Base-by-base conservation (phyloP, 2,888 invertebrate species). In the Erebia aethiops region DNA sequence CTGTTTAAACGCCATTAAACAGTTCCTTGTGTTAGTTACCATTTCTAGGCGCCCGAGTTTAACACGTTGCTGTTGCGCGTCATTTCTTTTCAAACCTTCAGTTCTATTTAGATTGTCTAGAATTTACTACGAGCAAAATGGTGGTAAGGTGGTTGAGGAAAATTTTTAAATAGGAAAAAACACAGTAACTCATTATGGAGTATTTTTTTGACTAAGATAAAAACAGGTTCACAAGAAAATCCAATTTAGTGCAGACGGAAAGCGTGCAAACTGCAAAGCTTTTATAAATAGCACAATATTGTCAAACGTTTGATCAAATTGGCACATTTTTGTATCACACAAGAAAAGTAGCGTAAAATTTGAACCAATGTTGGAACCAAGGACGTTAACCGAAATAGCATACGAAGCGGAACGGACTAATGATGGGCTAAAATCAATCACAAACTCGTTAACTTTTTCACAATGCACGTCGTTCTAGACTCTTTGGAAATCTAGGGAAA, bases 361-460 rank as follows among this genome's bases (percentile, higher is more conserved):
- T 41, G 54, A 41, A 18, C 68, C 61, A 69, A 63, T 43, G 46
- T 56, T 68, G 21, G 35, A 56, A 35, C 67, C 18, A 67, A 70
- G 46, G 46, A 67, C 49, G 46, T 65, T 78, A 81, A 74, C 80
- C 81, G 73, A 75, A 77, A 80, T 85, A 78, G 41, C 68, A 72
- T 69, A 71, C 77, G 77, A 74, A 77, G 82, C 78, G 81, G 74
- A 80, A 82, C 81, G 67, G 58, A 66, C 66, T 65, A 67, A 65
- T 62, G 71, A 74, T 70, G 67, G 71, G 46, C 70, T 26, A 52
- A 61, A 65, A 71, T 71, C 68, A 61, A 71, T 67, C 54, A 56
- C 57, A 65, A 65, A 71, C 62, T 67, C 43, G 68, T 71, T 68
- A 71, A 62, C 68, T 68, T 71, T 68, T 68, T 64, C 58, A 52